phyloP scores from a whole-genome alignment of 2,888 invertebrate genomes.

The Pseudeuparius sepicola region DNA sequence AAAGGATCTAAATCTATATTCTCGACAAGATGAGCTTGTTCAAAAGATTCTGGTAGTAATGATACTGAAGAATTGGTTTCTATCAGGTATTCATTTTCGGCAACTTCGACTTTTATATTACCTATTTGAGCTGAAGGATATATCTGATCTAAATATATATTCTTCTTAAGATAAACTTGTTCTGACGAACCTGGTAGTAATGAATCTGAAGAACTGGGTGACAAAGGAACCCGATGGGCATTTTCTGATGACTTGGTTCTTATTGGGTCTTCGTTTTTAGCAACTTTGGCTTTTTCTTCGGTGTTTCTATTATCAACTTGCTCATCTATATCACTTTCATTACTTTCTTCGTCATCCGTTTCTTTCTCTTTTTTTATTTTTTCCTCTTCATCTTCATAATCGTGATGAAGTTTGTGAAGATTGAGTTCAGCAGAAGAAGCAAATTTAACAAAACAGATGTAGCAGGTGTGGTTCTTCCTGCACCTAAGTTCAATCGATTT shows the following conservation, averaged over 20 bases:
- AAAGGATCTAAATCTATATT: slow-evolving; percentile 5
- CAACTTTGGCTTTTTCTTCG: background rate
- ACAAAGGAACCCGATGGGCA: background rate
- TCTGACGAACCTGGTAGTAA: too few species aligned
- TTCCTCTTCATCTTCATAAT: slow-evolving; percentile 15
- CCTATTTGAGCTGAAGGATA: too few species aligned
- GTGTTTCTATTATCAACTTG: too few species aligned
- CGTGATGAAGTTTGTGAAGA: slow-evolving; percentile 17
- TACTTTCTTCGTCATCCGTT: background rate
- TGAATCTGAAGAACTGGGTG: background rate
- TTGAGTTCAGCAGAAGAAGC: slow-evolving; percentile 14
- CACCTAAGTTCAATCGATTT: too few species aligned
- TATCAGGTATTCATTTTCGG: background rate
- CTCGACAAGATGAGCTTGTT: background rate
- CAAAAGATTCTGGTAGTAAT: too few species aligned
- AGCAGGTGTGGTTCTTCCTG: slow-evolving; percentile 21
- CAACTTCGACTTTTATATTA: background rate
- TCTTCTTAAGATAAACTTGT: background rate
- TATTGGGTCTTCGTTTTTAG: background rate
- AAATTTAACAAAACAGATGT: slow-evolving; percentile 22
- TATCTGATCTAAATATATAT: slow-evolving; percentile 4
- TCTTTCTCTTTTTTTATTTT: too few species aligned
- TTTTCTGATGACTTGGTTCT: background rate
- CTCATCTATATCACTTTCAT: background rate
- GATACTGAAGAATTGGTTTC: background rate